Evolutionary conservation across 2,888 invertebrate species (phyloP), one percentile per base, ranked within the genome.

Genomic region (Pemphredon lugubris): DNA sequence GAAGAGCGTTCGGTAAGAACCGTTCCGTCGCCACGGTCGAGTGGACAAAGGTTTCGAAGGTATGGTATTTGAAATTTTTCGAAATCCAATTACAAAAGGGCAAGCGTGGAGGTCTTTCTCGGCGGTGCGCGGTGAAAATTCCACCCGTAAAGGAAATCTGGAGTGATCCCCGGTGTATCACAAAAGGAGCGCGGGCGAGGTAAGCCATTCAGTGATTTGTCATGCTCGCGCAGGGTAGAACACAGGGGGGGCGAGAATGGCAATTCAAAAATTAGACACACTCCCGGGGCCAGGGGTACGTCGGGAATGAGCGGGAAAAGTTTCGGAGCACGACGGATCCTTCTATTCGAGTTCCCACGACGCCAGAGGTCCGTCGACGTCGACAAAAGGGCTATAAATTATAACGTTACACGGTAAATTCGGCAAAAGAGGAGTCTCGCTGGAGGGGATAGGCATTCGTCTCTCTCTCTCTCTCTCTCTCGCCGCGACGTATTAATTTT

Each of bases 181-280:
- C 40, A 68, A 61, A 59, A 67, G 44, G 55, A 42, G 67, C 60
- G 67, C 71, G 67, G 67, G 60, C 39, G 61, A 57, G 51, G 45
- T 16, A 18, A 40, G 47, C 60, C 30, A 75, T 78, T 79, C 75
- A 65, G 4, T 51, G 73, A 79, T 79, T 79, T 44, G 79, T 79
- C 77, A 79, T 61, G 79, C 76, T 40, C 45, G 23, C 45, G 69
- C 42, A 55, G 63, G 79, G 57, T 70, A 63, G 63, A 50, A 44
- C 47, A 57, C 45, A 69, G 60, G 73, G 26, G n/a, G 26, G 80
- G 65, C 61, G 73, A 73, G 70, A 55, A 71, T 48, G 66, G 71
- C 75, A 66, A 83, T 81, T 79, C 79, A 79, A 75, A 54, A 72
- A 83, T 83, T 83, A 65, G 82, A 79, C 76, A 82, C 82, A 77